Evolutionary conservation across 2,888 invertebrate genomes (phyloP).

Genomic region (Gandaritis pyraliata): DNA sequence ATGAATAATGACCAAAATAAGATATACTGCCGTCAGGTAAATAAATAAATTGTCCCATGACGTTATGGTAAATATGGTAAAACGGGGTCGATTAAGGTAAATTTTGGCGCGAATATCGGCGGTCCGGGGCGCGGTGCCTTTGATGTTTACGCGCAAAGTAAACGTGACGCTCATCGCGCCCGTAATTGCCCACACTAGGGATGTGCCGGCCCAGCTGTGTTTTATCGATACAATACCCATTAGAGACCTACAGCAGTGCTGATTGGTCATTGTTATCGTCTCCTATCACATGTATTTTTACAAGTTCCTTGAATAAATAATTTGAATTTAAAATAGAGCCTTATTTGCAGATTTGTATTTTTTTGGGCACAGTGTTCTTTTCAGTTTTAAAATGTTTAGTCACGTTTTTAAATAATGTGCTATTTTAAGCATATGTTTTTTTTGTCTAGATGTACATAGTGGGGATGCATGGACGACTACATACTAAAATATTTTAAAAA

Average conservation of each 20-base stretch:
- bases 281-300: too few relatives aligned
- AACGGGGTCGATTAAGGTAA: slow-evolving; percentile 60
- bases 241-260: too few relatives aligned
- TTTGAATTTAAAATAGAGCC: too few relatives aligned
- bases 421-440: too few relatives aligned
- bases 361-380: too few relatives aligned
- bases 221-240: slow-evolving; percentile 21
- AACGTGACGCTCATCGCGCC: slow-evolving; percentile 67
- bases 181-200: slow-evolving; percentile 60
- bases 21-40: slow-evolving; percentile 32
- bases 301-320: too few relatives aligned
- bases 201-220: slow-evolving; percentile 34
- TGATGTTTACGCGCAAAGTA: slow-evolving; percentile 72
- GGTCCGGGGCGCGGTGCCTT: slow-evolving; percentile 56
- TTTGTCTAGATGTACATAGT: too few relatives aligned
- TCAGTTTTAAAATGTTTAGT: too few relatives aligned
- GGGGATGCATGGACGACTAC: too few relatives aligned
- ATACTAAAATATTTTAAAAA: too few relatives aligned
- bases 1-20: slow-evolving; percentile 34
- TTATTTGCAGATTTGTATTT: too few relatives aligned
- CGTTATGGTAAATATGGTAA: slow-evolving; percentile 42
- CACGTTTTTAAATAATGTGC: too few relatives aligned
- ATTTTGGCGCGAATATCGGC: slow-evolving; percentile 65
- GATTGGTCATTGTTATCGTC: slow-evolving; percentile 6
- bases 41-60: slow-evolving; percentile 39